phyloP scores from a whole-genome alignment of 2,113 vertebrate genomes.

The Nanorana parkeri region DNA sequence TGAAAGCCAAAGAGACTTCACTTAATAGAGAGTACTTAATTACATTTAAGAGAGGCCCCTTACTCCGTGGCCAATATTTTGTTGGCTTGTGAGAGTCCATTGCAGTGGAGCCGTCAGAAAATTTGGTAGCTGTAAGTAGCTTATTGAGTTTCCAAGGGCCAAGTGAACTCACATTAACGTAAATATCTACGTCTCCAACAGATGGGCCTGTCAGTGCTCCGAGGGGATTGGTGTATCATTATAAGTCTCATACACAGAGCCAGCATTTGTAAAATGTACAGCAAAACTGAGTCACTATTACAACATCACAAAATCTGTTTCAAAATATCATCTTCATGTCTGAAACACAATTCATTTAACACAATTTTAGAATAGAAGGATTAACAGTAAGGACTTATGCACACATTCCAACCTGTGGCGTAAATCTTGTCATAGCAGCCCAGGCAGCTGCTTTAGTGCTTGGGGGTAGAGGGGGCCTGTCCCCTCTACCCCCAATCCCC shows the following conservation, averaged over 20 bases:
- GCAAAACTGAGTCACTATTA: background rate
- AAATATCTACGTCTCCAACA: constrained; percentile 12
- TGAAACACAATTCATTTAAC: no score
- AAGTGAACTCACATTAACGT: constrained; percentile 21
- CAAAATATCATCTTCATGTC: no score
- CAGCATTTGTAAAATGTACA: constrained; percentile 12
- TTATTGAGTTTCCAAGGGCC: constrained; percentile 34
- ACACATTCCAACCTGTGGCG: no score
- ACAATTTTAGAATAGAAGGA: no score
- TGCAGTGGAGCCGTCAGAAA: constrained; percentile 29
- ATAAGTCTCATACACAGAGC: constrained; percentile 1
- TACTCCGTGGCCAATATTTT: constrained; percentile 18
- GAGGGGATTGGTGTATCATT: background rate
- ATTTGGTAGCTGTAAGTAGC: constrained; percentile 44
- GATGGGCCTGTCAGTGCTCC: constrained; percentile 19
- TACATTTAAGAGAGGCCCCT: constrained; percentile 25
- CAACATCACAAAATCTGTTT: background rate
- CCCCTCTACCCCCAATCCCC: no score
- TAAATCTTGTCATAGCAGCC: no score
- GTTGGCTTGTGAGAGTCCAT: constrained; percentile 19
- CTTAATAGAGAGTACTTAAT: constrained; percentile 26
- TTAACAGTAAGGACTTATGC: no score
- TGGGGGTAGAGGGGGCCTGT: no score
- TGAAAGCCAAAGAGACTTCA: constrained; percentile 31
- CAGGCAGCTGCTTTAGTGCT: no score